Conservation (phyloP, 2,888 invertebrate genomes). For the Napeogenes sylphis region DNA sequence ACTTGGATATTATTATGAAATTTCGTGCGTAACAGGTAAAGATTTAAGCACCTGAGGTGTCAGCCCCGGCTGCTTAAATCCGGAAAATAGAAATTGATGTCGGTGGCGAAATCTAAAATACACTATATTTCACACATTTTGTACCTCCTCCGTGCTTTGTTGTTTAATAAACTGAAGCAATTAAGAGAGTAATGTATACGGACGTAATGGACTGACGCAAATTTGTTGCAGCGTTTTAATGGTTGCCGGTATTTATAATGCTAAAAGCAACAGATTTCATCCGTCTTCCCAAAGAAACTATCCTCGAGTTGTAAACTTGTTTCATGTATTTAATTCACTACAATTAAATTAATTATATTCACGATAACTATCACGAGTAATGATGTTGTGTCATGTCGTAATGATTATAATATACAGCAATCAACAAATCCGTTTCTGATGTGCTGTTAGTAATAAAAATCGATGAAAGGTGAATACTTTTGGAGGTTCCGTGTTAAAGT, state of each 20-base stretch:
- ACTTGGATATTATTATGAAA: slow-evolving; percentile 27
- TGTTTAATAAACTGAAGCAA: slow-evolving; percentile 71
- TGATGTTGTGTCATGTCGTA: slow-evolving; percentile 1
- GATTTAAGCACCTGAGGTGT: slow-evolving; percentile 57
- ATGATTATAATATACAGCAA: not conserved
- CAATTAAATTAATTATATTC: not conserved
- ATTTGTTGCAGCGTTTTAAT: slow-evolving; percentile 66
- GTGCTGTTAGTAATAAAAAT: not conserved
- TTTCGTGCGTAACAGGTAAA: slow-evolving; percentile 35
- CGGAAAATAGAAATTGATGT: slow-evolving; percentile 70
- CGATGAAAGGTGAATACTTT: slow-evolving; percentile 6
- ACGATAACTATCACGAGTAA: not conserved
- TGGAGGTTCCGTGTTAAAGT: slow-evolving; percentile 25
- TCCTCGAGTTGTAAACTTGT: slow-evolving; percentile 32
- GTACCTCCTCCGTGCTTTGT: slow-evolving; percentile 62
- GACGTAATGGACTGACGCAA: slow-evolving; percentile 69
- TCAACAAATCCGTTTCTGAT: not conserved
- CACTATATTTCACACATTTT: slow-evolving; percentile 65
- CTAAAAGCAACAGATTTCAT: slow-evolving; percentile 55
- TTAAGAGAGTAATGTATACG: slow-evolving; percentile 70
- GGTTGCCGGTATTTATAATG: slow-evolving; percentile 61
- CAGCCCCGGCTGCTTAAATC: slow-evolving; percentile 54
- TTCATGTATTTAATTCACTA: slow-evolving; percentile 15
- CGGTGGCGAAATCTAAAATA: slow-evolving; percentile 61
- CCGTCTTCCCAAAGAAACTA: slow-evolving; percentile 39